Evolutionary conservation across 53 echinoderm and acorn worm species (phyloP).

Genomic region (Crossaster papposus): DNA sequence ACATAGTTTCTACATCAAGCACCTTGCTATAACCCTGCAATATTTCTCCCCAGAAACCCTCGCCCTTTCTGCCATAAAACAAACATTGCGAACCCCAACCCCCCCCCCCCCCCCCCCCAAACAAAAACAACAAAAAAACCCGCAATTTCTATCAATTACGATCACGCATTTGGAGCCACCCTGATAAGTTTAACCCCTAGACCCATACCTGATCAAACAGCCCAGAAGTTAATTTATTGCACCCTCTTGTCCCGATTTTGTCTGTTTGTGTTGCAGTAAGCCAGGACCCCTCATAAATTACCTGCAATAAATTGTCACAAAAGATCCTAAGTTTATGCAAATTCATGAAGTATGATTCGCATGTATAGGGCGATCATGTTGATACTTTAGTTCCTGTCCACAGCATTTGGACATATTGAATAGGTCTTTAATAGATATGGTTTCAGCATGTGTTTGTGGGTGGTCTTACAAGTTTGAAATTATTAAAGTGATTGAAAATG

Average conservation of each 20-base stretch:
- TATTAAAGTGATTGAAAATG: neutral
- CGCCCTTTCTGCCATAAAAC: neutral
- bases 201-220: slow-evolving; percentile 11
- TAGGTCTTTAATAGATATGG: neutral
- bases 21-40: neutral
- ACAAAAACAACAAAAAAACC: too few relatives aligned
- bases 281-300: slow-evolving; percentile 17
- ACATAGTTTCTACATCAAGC: neutral
- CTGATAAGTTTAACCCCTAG: slow-evolving; percentile 22
- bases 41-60: neutral
- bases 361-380: neutral
- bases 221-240: slow-evolving; percentile 21
- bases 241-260: neutral
- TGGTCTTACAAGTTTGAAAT: neutral
- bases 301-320: neutral
- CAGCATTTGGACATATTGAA: too few relatives aligned
- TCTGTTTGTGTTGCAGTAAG: slow-evolving; percentile 14
- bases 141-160: neutral
- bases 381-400: too few relatives aligned
- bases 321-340: neutral
- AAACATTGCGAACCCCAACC: neutral
- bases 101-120: too few relatives aligned
- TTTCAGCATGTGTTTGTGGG: neutral
- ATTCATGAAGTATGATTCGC: neutral
- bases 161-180: neutral